Conservation (phyloP, 2,113 vertebrate species). For the Dromas ardeola region DNA sequence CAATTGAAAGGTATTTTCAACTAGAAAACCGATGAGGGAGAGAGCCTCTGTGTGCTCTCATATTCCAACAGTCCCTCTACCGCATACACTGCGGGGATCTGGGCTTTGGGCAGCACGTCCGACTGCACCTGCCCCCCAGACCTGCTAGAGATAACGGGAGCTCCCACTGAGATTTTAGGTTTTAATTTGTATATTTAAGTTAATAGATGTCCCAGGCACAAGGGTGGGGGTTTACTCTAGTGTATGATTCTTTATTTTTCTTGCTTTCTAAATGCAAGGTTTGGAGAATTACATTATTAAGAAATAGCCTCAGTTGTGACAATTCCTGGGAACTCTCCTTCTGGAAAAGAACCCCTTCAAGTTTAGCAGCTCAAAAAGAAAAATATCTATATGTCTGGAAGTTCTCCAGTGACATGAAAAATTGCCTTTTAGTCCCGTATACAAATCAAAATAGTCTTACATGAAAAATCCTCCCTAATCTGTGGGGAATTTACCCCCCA, state of each 20-base stretch:
- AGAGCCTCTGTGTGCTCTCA: background rate
- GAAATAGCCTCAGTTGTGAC: background rate
- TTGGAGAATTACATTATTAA: background rate
- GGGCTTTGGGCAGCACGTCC: background rate
- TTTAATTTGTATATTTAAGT: background rate
- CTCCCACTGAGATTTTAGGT: background rate
- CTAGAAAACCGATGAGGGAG: background rate
- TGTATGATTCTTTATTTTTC: background rate
- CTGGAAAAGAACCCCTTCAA: background rate
- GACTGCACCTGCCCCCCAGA: background rate
- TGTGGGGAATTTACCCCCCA: constrained; percentile 19
- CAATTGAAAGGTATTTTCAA: background rate
- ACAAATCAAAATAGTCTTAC: constrained; percentile 53
- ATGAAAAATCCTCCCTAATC: constrained; percentile 12
- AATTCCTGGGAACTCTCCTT: background rate
- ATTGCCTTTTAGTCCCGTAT: constrained; percentile 10
- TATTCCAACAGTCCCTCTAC: background rate
- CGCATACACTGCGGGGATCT: rapidly evolving
- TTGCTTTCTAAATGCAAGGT: background rate
- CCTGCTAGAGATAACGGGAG: background rate
- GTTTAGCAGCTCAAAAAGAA: background rate
- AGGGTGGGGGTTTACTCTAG: background rate
- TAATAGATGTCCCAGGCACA: background rate
- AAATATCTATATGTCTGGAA: background rate
- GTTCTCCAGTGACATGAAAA: constrained; percentile 21